Evolutionary conservation across 2,113 vertebrate genomes (phyloP).

Genomic region (Apteryx mantelli): DNA sequence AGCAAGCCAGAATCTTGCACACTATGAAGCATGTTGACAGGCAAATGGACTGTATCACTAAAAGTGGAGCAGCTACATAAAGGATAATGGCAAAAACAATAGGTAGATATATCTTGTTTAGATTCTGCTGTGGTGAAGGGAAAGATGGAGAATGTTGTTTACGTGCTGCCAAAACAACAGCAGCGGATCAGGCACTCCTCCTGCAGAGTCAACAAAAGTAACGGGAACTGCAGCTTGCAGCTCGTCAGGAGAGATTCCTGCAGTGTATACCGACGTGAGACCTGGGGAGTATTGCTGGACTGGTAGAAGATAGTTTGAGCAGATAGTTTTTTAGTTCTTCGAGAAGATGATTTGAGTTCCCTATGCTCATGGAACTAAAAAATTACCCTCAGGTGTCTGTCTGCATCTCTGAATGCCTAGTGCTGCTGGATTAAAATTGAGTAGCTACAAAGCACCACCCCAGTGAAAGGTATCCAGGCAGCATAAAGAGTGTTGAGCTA

Average conservation of each 20-base stretch:
- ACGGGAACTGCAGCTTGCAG: neutral
- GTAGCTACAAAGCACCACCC: neutral
- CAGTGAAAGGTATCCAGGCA: rapidly evolving
- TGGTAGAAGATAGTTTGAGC: neutral
- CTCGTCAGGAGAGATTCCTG: neutral
- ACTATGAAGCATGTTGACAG: neutral
- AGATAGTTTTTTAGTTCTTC: neutral
- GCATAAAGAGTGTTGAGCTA: neutral
- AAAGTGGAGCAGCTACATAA: neutral
- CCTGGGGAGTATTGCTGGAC: neutral
- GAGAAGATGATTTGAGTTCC: neutral
- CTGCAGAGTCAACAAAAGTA: slow-evolving; percentile 41
- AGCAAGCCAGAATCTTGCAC: neutral
- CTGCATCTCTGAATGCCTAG: neutral
- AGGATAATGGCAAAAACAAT: neutral
- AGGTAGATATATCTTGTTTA: neutral
- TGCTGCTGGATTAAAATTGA: neutral
- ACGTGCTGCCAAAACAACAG: neutral
- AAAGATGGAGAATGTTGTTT: neutral
- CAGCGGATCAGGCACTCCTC: neutral
- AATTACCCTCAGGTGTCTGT: neutral
- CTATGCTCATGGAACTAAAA: neutral
- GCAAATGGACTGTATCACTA: neutral
- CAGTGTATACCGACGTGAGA: neutral
- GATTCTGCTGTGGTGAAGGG: neutral